Base-by-base conservation (phyloP, 92 coral and sea anemone genomes). In the Porites cylindrica region DNA sequence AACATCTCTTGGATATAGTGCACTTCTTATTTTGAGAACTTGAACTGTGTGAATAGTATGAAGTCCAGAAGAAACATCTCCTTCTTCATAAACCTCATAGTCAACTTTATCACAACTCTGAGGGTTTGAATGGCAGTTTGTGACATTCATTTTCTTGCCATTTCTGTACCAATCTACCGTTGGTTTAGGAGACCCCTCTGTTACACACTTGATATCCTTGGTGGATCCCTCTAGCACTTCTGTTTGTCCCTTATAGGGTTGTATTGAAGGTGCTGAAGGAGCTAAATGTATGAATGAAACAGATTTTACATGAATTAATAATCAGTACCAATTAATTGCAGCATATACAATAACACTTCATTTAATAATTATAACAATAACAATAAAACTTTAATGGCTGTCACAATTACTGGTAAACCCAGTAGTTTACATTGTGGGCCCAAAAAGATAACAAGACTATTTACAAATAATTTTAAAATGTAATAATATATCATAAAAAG, bases 1-100 rank as follows among this genome's bases (percentile, higher is more conserved):
- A 18, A 76, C 69, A 73, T 85, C 89, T 6, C 89, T 85, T 17
- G 89, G 83, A 78, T 76, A 77, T 52, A 53, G 8, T 14, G 83
- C 87, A 83, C 87, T 72, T 64, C 24, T 72, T 73, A 83, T 73
- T 64, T 73, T 63, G 9, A 83, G 80, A 7, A 32, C 64, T 47
- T 53, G 72, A 18, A 1, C 6, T 1, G 26, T 60, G 24, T 8
- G 51, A 51, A 50, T 14, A 62, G 72, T 62, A 62, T 59, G 54
- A 13, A 38, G 7, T 6, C 73, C 10, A 24, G 79, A 47, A 56
- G 61, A 9, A 23, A 0, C 5, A 1, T 56, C 54, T 8, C 66
- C 26, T 51, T 62, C 80, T 23, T 67, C 89, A 20, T 56, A 72
- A 59, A 85, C 50, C 53, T 66, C 89, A 54, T 85, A 85, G 21